Base-by-base conservation (phyloP, 2,888 invertebrate species). In the Melanotus villosus region DNA sequence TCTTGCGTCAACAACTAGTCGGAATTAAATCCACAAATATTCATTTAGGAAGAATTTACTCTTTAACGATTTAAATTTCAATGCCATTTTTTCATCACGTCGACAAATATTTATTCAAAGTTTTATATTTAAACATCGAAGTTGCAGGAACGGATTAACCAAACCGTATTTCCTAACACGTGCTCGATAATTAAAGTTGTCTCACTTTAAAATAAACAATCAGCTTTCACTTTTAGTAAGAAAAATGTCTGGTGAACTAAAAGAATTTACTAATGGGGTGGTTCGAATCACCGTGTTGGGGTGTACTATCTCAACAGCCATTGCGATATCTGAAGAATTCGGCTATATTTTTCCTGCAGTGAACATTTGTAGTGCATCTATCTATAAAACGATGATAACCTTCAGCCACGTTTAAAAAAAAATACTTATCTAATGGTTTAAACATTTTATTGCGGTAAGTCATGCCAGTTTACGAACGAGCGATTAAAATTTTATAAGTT, bases 231-330 rank as follows among this genome's bases (percentile, higher is more conserved):
- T 23, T 23, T n/a, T 41, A 43, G 19, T 41, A 19, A 21, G 23
- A 23, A 47, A 47, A 47, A 47, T 18, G 45, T 43, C 21, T 19
- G 6, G 18, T 16, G 45, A 41, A 65, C 43, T 54, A 52, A 72
- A n/a, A 65, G 72, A 70, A 72, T 72, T 64, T 68, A 69, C 70
- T 72, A 72, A 72, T 72, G 72, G 72, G 57, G 65, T 70, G 36
- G 68, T 65, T 68, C 32, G 54, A 68, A 68, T 72, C 69, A 69
- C 62, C 36, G 43, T 60, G 30, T 23, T 50, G 32, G 70, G 70
- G 70, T 66, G 62, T 41, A 62, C 57, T 70, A 70, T 70, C 70
- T 65, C 54, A 54, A 57, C 62, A 52, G 16, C 62, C 63, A 63
- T 66, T 70, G 57, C 57, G 62, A 66, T 70, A 70, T 70, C 70